Percentiles rank a stretch among this genome's conserved stretches.
phyloP scores from a whole-genome alignment of 2,797 vertebrate genomes.

The Amblyraja radiata region DNA sequence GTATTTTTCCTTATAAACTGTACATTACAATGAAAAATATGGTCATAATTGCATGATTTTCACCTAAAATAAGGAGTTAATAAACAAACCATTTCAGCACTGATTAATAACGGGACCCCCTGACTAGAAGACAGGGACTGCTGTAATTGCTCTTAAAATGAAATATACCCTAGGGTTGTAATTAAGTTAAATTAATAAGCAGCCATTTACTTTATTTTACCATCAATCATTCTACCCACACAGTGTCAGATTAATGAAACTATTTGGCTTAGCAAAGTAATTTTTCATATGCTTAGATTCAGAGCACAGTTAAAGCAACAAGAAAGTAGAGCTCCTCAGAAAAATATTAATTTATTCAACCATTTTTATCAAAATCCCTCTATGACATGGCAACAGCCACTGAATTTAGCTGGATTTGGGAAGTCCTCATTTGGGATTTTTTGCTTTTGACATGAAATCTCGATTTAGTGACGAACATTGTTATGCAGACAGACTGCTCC shows the following conservation, averaged over 20 bases:
- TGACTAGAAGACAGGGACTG: neutral
- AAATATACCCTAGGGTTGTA: neutral
- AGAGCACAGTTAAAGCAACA: neutral
- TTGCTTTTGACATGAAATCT: neutral
- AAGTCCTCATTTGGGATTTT: neutral
- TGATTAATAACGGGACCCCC: neutral
- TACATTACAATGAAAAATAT: neutral
- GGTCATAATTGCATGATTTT: neutral
- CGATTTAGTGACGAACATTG: neutral
- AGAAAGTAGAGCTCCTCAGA: no score
- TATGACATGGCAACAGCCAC: neutral
- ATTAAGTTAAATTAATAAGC: constrained; percentile 1
- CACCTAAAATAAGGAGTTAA: neutral
- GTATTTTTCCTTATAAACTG: neutral
- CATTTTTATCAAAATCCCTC: no score
- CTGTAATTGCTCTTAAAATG: neutral
- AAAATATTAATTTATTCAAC: neutral
- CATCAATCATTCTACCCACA: neutral
- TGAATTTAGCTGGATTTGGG: neutral
- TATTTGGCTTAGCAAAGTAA: neutral
- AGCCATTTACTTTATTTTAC: constrained; percentile 16
- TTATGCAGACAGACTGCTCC: neutral
- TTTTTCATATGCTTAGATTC: neutral
- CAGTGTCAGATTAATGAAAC: neutral
- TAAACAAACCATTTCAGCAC: neutral